Evolutionary conservation across 2,113 vertebrate genomes (phyloP).

Genomic region (Actenoides hombroni): DNA sequence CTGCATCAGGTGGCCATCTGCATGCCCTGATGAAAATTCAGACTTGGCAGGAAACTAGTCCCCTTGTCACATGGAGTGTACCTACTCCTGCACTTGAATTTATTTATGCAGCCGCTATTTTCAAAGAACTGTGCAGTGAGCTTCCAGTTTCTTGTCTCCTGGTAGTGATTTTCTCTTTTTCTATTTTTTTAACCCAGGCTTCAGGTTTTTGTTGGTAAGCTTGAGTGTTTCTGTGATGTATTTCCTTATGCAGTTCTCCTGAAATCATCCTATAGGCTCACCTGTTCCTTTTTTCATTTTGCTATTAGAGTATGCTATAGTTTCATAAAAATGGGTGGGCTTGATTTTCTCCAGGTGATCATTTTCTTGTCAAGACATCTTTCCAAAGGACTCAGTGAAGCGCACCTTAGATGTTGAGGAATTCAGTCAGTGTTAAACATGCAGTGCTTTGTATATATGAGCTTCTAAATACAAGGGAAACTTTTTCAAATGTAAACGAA

Average conservation of each 20-base stretch:
- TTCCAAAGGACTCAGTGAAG: not conserved
- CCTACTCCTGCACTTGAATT: not conserved
- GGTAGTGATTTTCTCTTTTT: not conserved
- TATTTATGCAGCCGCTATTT: not conserved
- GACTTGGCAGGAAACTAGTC: not conserved
- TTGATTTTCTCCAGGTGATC: not conserved
- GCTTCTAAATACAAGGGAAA: not conserved
- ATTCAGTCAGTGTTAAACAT: not conserved
- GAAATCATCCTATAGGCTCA: not conserved
- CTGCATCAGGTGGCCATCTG: not conserved
- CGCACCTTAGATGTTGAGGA: not conserved
- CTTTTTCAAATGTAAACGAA: not conserved
- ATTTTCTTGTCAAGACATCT: not conserved
- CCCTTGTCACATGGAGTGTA: not conserved
- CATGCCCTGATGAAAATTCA: not conserved
- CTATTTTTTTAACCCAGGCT: not conserved
- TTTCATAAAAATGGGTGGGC: not conserved
- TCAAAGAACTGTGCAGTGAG: not conserved
- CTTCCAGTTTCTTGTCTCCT: not conserved
- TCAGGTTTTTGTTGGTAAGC: not conserved
- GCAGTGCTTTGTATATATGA: not conserved
- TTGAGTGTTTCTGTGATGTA: not conserved
- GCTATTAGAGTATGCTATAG: not conserved
- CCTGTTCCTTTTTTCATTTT: not conserved
- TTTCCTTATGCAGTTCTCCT: not conserved